phyloP scores from a whole-genome alignment of 2,888 invertebrate species.

The Philereme transversata region DNA sequence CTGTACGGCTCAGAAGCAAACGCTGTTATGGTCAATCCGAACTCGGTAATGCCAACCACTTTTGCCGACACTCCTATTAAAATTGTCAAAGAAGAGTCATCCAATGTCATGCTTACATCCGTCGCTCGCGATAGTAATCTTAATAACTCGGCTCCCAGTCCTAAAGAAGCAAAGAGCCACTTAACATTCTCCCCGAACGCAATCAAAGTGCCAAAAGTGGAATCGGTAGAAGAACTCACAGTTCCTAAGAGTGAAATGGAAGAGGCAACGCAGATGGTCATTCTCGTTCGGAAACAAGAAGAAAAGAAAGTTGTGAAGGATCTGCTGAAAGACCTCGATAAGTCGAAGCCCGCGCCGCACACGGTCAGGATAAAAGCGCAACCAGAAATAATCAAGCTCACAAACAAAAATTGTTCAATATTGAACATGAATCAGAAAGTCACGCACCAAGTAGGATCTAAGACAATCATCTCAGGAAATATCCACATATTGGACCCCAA shows the following conservation, averaged over 20 bases:
- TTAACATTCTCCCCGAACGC: conserved; percentile 88
- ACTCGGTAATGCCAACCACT: conserved; percentile 93
- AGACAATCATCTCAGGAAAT: conserved; percentile 81
- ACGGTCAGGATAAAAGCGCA: conserved; percentile 75
- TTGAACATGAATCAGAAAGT: conserved; percentile 76
- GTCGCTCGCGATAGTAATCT: conserved; percentile 61
- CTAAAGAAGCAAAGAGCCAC: conserved; percentile 87
- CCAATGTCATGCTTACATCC: conserved; percentile 76
- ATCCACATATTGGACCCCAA: conserved; percentile 81
- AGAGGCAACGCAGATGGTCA: conserved; percentile 80
- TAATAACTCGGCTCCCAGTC: conserved; percentile 81
- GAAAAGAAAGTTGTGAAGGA: conserved; percentile 86
- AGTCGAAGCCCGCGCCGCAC: conserved; percentile 55
- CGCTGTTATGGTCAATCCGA: conserved; percentile 94
- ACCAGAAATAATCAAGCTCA: conserved; percentile 74
- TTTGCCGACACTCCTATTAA: conserved; percentile 81
- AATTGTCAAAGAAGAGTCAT: conserved; percentile 77
- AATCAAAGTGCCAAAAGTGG: conserved; percentile 85
- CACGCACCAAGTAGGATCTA: conserved; percentile 72
- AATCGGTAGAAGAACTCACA: conserved; percentile 60
- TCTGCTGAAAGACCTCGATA: conserved; percentile 84
- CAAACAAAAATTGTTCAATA: conserved; percentile 76
- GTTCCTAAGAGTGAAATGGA: conserved; percentile 61
- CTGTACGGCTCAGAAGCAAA: conserved; percentile 88
- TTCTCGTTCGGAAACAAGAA: conserved; percentile 72